Percentiles rank a stretch among this genome's conserved stretches.
Conservation (phyloP, 2,797 vertebrate genomes). For the Streptopelia turtur region DNA sequence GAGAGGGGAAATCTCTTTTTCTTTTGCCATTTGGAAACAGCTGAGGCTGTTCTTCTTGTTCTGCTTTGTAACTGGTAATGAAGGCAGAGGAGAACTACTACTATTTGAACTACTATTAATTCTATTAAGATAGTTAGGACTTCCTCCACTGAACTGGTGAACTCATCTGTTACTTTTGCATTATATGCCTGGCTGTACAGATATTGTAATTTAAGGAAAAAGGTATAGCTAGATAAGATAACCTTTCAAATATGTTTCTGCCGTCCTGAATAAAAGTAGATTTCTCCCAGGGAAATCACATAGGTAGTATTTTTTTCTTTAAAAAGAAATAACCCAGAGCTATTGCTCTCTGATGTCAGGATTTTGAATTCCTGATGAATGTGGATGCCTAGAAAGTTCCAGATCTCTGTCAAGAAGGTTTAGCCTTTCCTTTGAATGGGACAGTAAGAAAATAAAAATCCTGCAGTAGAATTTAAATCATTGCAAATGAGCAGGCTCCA, state of each 20-base stretch:
- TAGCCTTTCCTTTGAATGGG: constrained; percentile 40
- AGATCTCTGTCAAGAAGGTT: constrained; percentile 62
- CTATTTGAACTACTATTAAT: neutral
- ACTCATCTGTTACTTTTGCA: neutral
- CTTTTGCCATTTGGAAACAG: neutral
- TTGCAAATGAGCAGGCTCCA: constrained; percentile 42
- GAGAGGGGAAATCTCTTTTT: neutral
- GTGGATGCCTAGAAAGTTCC: constrained; percentile 57
- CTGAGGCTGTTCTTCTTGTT: neutral
- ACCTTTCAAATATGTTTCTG: constrained; percentile 19
- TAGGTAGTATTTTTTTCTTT: constrained; percentile 8
- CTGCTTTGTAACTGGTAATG: neutral
- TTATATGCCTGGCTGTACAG: neutral
- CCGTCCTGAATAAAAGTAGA: neutral
- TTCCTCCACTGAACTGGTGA: neutral
- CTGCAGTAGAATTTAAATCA: constrained; percentile 54
- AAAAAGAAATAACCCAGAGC: constrained; percentile 26
- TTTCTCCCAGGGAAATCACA: neutral
- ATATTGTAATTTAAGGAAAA: constrained; percentile 2
- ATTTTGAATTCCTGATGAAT: constrained; percentile 51
- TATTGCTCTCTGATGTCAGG: constrained; percentile 33
- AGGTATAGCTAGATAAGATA: neutral
- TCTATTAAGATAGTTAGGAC: neutral
- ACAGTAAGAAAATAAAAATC: constrained; percentile 48
- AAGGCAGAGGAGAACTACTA: neutral